These are phyloP conservation scores for Campopleginae sp. DNA, from an alignment of 2,888 invertebrate genomes.

Conservation along the genomic window DNA sequence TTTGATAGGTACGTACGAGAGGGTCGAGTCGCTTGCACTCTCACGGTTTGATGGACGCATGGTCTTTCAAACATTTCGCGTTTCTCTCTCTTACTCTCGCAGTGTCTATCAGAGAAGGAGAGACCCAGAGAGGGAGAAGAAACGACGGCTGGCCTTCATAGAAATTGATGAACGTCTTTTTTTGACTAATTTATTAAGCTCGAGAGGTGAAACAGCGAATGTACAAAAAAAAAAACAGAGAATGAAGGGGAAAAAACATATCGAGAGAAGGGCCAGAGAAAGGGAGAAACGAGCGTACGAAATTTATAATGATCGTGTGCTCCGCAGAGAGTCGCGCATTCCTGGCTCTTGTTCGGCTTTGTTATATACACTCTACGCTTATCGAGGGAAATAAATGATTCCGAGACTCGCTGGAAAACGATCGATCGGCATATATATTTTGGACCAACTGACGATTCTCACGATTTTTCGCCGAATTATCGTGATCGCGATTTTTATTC, in stretches of 20 bases:
- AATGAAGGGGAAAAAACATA: slow-evolving; percentile 11
- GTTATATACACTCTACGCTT: slow-evolving; percentile 27
- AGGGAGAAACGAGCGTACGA: slow-evolving; percentile 77
- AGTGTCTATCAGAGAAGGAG: slow-evolving; percentile 65
- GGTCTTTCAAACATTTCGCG: slow-evolving; percentile 68
- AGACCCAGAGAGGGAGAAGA: slow-evolving; percentile 57
- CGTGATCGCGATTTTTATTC: neutral
- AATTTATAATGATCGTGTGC: slow-evolving; percentile 78
- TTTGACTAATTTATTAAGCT: slow-evolving; percentile 82
- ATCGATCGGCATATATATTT: slow-evolving; percentile 30
- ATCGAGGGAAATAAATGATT: slow-evolving; percentile 32
- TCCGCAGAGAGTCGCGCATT: slow-evolving; percentile 50
- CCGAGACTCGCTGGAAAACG: slow-evolving; percentile 30
- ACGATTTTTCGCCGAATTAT: neutral
- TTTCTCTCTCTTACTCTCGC: slow-evolving; percentile 43
- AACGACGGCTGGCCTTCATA: slow-evolving; percentile 76
- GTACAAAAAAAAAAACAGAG: slow-evolving; percentile 44
- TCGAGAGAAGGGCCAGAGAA: slow-evolving; percentile 27
- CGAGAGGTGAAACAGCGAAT: slow-evolving; percentile 62
- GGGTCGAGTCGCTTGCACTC: slow-evolving; percentile 51
- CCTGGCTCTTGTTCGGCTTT: slow-evolving; percentile 51
- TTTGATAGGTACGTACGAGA: neutral
- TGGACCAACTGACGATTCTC: slow-evolving; percentile 19
- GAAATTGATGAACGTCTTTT: slow-evolving; percentile 82
- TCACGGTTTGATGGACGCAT: slow-evolving; percentile 72